Percentiles rank a stretch among this genome's conserved stretches.
Evolutionary conservation across 2,113 vertebrate species (phyloP).

Genomic region (Bufo gargarizans): DNA sequence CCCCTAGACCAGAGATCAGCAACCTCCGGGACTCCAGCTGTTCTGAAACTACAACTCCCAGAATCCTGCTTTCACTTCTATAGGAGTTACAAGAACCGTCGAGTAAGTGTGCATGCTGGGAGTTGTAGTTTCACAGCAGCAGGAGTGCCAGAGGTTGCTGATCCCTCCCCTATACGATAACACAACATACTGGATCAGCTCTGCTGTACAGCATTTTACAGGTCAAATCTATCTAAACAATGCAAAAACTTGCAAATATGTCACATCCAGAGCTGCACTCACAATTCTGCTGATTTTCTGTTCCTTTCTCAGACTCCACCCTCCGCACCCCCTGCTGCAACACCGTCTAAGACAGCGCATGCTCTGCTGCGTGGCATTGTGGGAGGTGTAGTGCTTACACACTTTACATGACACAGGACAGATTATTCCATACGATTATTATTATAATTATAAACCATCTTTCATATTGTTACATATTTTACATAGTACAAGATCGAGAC

Average conservation of each 20-base stretch:
- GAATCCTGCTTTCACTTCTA: no score
- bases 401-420: background rate
- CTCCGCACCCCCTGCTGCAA: no score
- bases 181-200: background rate
- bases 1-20: no score
- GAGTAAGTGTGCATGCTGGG: no score
- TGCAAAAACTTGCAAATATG: no score
- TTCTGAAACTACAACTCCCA: no score
- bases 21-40: no score
- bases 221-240: background rate
- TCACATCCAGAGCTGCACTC: background rate
- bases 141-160: no score
- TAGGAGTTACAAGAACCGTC: no score
- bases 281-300: background rate
- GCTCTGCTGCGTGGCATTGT: background rate
- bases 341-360: no score
- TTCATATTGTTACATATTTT: constrained; percentile 37
- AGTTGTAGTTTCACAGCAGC: no score
- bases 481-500: constrained; percentile 25
- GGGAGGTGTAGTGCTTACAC: background rate
- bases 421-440: constrained; percentile 11
- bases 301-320: background rate
- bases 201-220: background rate
- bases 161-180: background rate
- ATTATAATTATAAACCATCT: constrained; percentile 39